A percentile compares a stretch with the other conserved stretches of the same genome.
Evolutionary conservation across 2,113 vertebrate species (phyloP).

Genomic region (Panthera tigris): DNA sequence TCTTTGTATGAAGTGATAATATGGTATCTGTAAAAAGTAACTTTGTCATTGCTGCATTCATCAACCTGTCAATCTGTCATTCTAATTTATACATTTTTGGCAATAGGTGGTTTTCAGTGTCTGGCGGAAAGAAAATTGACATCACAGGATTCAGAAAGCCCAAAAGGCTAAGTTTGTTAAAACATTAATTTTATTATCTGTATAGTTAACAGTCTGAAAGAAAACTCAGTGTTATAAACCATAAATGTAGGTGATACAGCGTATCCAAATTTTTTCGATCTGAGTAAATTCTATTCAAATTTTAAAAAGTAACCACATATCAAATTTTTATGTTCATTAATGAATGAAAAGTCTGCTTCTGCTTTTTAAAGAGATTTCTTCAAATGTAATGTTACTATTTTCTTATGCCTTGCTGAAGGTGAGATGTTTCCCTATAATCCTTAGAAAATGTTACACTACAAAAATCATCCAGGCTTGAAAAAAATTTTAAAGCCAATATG

Average conservation of each 20-base stretch:
- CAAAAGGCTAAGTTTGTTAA: not conserved
- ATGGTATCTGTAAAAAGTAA: not conserved
- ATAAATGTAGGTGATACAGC: not conserved
- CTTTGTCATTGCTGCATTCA: not conserved
- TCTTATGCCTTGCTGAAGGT: not conserved
- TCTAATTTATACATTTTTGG: not conserved
- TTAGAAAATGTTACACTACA: not conserved
- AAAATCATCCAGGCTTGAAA: slow-evolving; percentile 1
- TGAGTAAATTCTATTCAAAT: not conserved
- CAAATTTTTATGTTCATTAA: slow-evolving; percentile 31
- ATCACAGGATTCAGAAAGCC: not conserved
- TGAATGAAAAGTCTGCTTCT: not conserved
- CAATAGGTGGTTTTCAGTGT: not conserved
- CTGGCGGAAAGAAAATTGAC: not conserved
- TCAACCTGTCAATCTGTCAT: not conserved
- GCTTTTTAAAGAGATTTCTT: not conserved
- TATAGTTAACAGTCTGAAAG: slow-evolving; percentile 10
- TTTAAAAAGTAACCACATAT: not conserved
- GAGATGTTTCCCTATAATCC: not conserved
- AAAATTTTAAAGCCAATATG: not conserved
- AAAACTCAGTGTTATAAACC: not conserved
- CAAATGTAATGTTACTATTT: slow-evolving; percentile 8
- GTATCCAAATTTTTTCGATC: slow-evolving; percentile 21
- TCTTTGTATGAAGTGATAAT: not conserved
- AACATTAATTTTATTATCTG: slow-evolving; percentile 38